phyloP scores from a whole-genome alignment of 2,888 invertebrate genomes.

The Microctonus hyperodae region DNA sequence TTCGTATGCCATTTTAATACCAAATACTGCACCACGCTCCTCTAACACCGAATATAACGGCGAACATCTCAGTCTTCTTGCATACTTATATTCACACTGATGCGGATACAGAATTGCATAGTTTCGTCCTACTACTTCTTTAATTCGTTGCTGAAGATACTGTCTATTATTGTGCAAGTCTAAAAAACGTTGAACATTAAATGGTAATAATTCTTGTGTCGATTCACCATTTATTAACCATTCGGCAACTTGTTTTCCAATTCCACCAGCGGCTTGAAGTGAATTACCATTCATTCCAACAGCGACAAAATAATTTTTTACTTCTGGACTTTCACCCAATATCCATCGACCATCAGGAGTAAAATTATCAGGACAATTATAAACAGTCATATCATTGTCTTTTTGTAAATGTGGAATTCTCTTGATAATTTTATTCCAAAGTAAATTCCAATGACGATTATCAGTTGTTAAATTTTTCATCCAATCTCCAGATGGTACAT shows the following conservation, averaged over 20 bases:
- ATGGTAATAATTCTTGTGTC: conserved; percentile 69
- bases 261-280: conserved; percentile 72
- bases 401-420: conserved; percentile 68
- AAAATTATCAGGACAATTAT: conserved; percentile 75
- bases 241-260: conserved; percentile 73
- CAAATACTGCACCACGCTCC: conserved; percentile 72
- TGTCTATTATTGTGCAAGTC: conserved; percentile 73
- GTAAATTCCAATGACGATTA: conserved; percentile 69
- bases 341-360: conserved; percentile 77
- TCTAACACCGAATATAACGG: conserved; percentile 74
- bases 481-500: conserved; percentile 64
- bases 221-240: conserved; percentile 74
- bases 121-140: conserved; percentile 73
- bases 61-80: conserved; percentile 71
- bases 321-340: conserved; percentile 73
- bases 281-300: conserved; percentile 77
- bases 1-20: conserved; percentile 76
- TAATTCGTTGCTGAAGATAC: conserved; percentile 70
- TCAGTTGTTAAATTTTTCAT: conserved; percentile 66
- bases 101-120: conserved; percentile 68
- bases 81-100: conserved; percentile 70
- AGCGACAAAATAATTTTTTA: conserved; percentile 76
- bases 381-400: conserved; percentile 64
- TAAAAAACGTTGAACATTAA: conserved; percentile 72
- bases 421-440: conserved; percentile 66